phyloP scores from a whole-genome alignment of 2,113 vertebrate species.

The Otolemur garnettii region DNA sequence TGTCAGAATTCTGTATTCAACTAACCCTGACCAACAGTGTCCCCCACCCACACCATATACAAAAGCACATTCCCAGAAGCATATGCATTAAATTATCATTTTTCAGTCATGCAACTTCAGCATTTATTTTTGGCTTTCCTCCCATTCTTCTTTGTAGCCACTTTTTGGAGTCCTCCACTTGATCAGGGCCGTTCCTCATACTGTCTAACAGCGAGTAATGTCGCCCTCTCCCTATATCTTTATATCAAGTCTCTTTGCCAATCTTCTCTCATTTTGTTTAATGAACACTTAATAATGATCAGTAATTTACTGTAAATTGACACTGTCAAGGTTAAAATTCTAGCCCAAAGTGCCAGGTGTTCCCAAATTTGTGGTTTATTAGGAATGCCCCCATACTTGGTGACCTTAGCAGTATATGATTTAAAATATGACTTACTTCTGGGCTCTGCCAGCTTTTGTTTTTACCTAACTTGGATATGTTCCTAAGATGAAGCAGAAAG shows the following conservation, averaged over 20 bases:
- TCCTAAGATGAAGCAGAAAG: neutral
- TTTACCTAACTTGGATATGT: neutral
- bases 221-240: neutral
- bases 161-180: neutral
- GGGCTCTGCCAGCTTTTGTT: constrained; percentile 13
- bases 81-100: constrained; percentile 80
- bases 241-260: neutral
- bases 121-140: constrained; percentile 73
- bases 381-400: neutral
- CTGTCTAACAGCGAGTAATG: neutral
- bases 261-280: constrained; percentile 59
- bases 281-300: constrained; percentile 60
- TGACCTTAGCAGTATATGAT: neutral
- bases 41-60: constrained; percentile 45
- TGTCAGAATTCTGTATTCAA: constrained; percentile 73
- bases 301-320: constrained; percentile 50
- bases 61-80: constrained; percentile 75
- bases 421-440: neutral
- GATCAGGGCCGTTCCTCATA: accelerated
- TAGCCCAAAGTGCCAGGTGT: constrained; percentile 69
- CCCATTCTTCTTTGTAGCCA: constrained; percentile 55
- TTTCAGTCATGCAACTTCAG: constrained; percentile 72
- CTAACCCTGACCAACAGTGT: constrained; percentile 65
- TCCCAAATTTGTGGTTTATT: constrained; percentile 49
- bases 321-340: constrained; percentile 46